Evolutionary conservation across 2,797 vertebrate species (phyloP), one percentile per base, ranked within the genome.

Genomic region (Peromyscus attwateri): DNA sequence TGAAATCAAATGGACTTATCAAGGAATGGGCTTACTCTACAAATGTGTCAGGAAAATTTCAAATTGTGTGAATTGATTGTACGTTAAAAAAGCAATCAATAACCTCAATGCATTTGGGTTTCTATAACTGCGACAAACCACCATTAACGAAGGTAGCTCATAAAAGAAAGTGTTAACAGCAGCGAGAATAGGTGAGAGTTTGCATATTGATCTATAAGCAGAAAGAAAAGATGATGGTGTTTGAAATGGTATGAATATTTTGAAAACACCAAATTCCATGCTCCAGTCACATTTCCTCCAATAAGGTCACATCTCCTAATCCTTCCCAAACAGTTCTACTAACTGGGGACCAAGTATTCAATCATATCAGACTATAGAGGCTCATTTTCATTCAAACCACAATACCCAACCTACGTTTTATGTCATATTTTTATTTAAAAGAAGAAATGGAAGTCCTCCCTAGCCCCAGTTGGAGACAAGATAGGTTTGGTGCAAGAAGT

Each of bases 31-130:
- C 66, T 92, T 89, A 83, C 49, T 96, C 94, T 97, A 80, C 46
- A 97, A 97, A 95, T 29, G 88, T 57, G 49, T 97, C 68, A 95
- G 46, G 40, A 91, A 49, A 84, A 88, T 94, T 92, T 64, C 93
- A 52, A 95, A 91, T 89, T 52, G 49, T 90, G 94, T 92, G 91
- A 96, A 92, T 17, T 70, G 89, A 97, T 95, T 64, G 21, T 49
- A 4, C 4, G 71, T 31, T 95, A 92, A 95, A 95, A 34, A 95
- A 83, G 43, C 40, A 93, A 60, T 68, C 95, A 93, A 92, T 87
- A 81, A 93, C 3, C 27, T 16, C 37, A 64, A 46, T 83, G 16
- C 27, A 43, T 83, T 83, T 5, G 40, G 9, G 14, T 83, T 83
- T 43, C 57, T 83, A 21, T 64, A 43, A 27, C 57, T 62, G 6